Conservation (phyloP, 1,140 invertebrate genomes). For the Drosophila pectinifera region DNA sequence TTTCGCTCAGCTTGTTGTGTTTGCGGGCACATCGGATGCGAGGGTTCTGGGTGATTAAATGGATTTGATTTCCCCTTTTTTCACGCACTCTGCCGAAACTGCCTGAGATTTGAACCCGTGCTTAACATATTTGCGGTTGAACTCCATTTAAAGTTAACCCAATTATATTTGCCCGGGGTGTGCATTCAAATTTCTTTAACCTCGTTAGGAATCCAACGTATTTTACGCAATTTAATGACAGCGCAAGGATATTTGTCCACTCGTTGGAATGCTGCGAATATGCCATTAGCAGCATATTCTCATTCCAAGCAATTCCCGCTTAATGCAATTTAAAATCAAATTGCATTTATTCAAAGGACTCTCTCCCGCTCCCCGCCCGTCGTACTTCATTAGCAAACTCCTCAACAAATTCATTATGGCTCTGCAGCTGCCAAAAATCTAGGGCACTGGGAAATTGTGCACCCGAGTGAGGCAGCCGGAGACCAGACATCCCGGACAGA, state of each 20-base stretch:
- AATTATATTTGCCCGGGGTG: slow-evolving; percentile 1
- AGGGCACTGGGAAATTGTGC: slow-evolving; percentile 61
- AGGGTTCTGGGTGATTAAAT: slow-evolving; percentile 63
- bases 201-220: slow-evolving; percentile 7
- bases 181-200: slow-evolving; percentile 25
- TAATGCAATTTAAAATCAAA: slow-evolving; percentile 75
- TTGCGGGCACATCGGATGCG: slow-evolving; percentile 42
- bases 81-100: slow-evolving; percentile 8
- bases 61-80: slow-evolving; percentile 66
- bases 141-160: slow-evolving; percentile 15
- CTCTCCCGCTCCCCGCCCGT: neutral
- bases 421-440: slow-evolving; percentile 66
- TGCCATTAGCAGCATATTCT: slow-evolving; percentile 40
- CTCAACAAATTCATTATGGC: slow-evolving; percentile 79
- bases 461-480: slow-evolving; percentile 42
- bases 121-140: slow-evolving; percentile 46
- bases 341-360: slow-evolving; percentile 68
- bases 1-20: slow-evolving; percentile 31
- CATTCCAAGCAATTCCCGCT: slow-evolving; percentile 48
- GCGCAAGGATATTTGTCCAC: slow-evolving; percentile 23
- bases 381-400: slow-evolving; percentile 77
- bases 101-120: slow-evolving; percentile 13
- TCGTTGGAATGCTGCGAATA: slow-evolving; percentile 10
- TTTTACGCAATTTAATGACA: slow-evolving; percentile 13
- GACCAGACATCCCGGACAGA: slow-evolving; percentile 24